Conservation (phyloP, 2,888 invertebrate species). For the Agrotis clavis region DNA sequence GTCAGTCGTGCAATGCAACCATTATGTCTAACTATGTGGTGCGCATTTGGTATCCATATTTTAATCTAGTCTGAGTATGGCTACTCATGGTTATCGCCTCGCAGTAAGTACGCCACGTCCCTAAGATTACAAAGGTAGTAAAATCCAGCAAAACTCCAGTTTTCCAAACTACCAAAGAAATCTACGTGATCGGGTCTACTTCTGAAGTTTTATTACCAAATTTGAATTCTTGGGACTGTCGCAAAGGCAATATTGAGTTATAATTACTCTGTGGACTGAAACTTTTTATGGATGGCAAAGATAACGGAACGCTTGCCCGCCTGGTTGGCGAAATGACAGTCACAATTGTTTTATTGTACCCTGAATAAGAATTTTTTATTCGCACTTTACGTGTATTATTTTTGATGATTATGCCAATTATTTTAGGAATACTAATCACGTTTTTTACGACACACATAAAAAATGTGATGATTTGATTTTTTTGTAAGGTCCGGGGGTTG, state of each 20-base stretch:
- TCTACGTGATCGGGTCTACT: conserved; percentile 60
- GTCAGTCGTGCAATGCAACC: not conserved
- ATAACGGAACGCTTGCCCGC: conserved; percentile 72
- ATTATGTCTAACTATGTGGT: not conserved
- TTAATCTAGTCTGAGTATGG: too few relatives aligned
- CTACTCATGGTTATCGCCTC: too few relatives aligned
- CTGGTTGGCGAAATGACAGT: conserved; percentile 60
- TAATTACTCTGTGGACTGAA: conserved; percentile 79
- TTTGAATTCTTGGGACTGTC: conserved; percentile 63
- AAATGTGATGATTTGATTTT: not conserved
- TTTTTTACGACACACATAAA: too few relatives aligned
- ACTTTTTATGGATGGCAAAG: conserved; percentile 84
- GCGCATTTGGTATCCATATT: not conserved
- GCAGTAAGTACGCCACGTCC: not conserved
- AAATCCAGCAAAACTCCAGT: conserved; percentile 11
- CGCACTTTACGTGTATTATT: conserved; percentile 17
- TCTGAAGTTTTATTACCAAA: conserved; percentile 66
- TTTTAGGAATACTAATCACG: too few relatives aligned
- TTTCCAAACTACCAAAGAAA: conserved; percentile 54
- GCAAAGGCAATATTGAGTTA: conserved; percentile 82
- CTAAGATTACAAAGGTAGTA: conserved; percentile 17
- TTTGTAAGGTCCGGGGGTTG: not conserved
- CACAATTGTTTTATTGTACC: conserved; percentile 61
- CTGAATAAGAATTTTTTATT: conserved; percentile 49
- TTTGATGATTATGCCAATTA: not conserved